These are phyloP conservation scores for Blastobasis adustella DNA, from an alignment of 2,888 invertebrate genomes.

Conservation along the genomic window DNA sequence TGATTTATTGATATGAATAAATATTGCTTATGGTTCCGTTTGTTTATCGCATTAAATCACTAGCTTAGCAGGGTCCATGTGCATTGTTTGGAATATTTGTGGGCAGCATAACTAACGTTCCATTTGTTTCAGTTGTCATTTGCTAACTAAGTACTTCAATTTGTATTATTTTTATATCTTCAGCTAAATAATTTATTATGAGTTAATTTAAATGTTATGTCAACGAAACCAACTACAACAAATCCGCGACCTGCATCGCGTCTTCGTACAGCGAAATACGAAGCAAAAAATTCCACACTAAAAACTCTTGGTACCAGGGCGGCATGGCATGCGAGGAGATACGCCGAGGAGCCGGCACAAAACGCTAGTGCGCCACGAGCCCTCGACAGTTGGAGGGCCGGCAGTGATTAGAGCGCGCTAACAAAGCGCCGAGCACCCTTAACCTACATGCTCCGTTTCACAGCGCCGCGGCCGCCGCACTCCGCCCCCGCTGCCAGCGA, in stretches of 20 bases:
- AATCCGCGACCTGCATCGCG: too few relatives aligned
- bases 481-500: constrained; percentile 49
- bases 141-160: too few relatives aligned
- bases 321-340: constrained; percentile 37
- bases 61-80: neutral
- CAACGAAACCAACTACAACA: too few relatives aligned
- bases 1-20: constrained; percentile 35
- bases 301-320: constrained; percentile 27
- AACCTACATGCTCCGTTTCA: constrained; percentile 73
- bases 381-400: constrained; percentile 58
- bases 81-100: too few relatives aligned
- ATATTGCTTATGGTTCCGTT: constrained; percentile 21
- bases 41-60: constrained; percentile 20
- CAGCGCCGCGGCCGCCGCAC: constrained; percentile 53
- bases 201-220: too few relatives aligned
- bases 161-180: too few relatives aligned
- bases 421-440: constrained; percentile 68
- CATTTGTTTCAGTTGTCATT: too few relatives aligned
- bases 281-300: too few relatives aligned
- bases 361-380: constrained; percentile 65
- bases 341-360: constrained; percentile 53
- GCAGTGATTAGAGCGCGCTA: constrained; percentile 73
- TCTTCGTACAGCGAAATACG: too few relatives aligned
- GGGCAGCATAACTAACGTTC: too few relatives aligned
- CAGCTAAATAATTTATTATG: too few relatives aligned